Evolutionary conservation across 2,888 invertebrate genomes (phyloP).

Genomic region (Villa cingulata): DNA sequence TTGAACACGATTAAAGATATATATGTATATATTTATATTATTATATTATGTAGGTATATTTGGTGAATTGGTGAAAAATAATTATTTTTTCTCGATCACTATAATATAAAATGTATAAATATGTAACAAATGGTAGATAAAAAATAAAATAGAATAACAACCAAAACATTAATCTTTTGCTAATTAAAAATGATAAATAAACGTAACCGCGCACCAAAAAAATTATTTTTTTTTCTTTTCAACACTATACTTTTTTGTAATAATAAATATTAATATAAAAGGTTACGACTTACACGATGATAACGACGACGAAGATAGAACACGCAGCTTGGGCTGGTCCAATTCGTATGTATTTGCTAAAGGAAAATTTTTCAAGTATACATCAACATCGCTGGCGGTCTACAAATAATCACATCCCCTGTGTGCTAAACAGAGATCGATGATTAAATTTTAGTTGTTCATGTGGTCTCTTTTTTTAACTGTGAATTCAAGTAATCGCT

Average conservation of each 20-base stretch:
- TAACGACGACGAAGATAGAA: slow-evolving; percentile 1
- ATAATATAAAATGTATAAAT: no score
- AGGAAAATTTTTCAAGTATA: neutral
- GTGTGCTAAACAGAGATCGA: neutral
- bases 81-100: no score
- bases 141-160: no score
- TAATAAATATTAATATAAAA: no score
- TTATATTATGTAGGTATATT: no score
- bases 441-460: neutral
- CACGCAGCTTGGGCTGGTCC: slow-evolving; percentile 15
- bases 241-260: neutral
- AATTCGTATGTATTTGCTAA: slow-evolving; percentile 11
- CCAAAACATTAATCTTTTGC: no score
- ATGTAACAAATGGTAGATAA: no score
- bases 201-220: neutral
- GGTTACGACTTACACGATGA: no score
- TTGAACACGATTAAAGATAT: no score
- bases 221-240: neutral
- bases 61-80: no score
- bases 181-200: neutral
- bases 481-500: no score
- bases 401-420: slow-evolving; percentile 12
- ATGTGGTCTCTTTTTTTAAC: neutral
- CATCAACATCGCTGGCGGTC: slow-evolving; percentile 8
- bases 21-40: no score